A percentile compares a stretch with the other conserved stretches of the same genome.
These are phyloP conservation scores for Garra rufa DNA, from an alignment of 2,113 vertebrate species.

Conservation along the genomic window DNA sequence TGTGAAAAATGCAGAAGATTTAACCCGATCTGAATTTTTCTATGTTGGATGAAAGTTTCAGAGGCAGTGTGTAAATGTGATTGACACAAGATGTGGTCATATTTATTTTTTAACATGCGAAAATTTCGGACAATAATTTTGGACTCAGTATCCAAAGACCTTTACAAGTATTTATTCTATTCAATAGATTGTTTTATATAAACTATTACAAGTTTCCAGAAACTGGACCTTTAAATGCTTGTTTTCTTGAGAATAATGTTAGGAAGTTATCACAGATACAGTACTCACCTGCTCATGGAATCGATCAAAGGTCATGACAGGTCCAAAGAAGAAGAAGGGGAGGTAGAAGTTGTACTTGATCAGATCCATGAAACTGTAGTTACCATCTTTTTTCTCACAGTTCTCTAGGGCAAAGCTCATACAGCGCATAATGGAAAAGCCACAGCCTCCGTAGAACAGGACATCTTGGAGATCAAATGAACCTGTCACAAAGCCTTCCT, in stretches of 20 bases:
- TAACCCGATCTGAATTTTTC: too few species aligned
- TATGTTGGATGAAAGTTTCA: too few species aligned
- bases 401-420: conserved; percentile 95
- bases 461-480: conserved; percentile 92
- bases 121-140: too few species aligned
- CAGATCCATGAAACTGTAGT: conserved; percentile 87
- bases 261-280: not conserved
- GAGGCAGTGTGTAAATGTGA: too few species aligned
- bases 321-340: conserved; percentile 98
- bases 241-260: not conserved
- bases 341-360: conserved; percentile 99
- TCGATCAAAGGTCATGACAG: conserved; percentile 94
- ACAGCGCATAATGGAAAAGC: conserved; percentile 92
- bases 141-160: too few species aligned
- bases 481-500: conserved; percentile 83
- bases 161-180: too few species aligned
- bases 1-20: too few species aligned
- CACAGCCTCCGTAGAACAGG: conserved; percentile 90
- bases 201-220: not conserved
- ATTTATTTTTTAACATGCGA: too few species aligned
- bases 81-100: too few species aligned
- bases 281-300: conserved; percentile 87
- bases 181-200: not conserved
- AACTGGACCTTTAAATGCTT: not conserved
- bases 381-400: conserved; percentile 83